These are phyloP conservation scores for Shinisaurus crocodilurus DNA, from an alignment of 2,113 vertebrate species.

Conservation along the genomic window DNA sequence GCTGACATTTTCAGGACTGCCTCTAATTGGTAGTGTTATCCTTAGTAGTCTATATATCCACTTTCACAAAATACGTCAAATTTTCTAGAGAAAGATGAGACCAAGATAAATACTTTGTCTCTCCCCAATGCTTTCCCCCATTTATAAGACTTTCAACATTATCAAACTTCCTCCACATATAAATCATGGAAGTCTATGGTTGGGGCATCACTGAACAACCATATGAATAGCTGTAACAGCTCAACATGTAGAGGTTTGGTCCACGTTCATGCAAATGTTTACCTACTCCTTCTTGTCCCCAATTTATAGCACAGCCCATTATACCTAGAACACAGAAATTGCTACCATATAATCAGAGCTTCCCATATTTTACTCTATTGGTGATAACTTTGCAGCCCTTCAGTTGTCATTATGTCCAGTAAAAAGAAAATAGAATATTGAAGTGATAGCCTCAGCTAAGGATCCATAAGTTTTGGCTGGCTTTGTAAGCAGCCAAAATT, in stretches of 20 bases:
- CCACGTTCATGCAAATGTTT: background rate
- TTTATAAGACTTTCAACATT: background rate
- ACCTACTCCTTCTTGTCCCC: background rate
- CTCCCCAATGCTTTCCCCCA: background rate
- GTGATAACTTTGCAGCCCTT: background rate
- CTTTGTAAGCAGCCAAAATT: background rate
- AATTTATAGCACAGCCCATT: rapidly evolving
- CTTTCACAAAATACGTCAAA: background rate
- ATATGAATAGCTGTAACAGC: background rate
- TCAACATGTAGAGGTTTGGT: background rate
- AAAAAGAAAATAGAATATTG: background rate
- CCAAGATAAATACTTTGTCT: background rate
- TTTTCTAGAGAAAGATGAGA: background rate
- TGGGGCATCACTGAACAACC: background rate
- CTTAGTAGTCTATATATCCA: background rate
- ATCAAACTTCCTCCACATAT: background rate
- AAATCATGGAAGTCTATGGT: background rate
- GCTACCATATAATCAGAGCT: background rate
- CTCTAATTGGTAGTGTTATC: background rate
- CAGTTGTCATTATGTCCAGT: background rate
- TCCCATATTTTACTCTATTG: background rate
- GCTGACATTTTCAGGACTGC: background rate
- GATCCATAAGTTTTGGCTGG: background rate
- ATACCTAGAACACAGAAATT: rapidly evolving
- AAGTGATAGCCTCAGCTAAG: background rate